phyloP scores from a whole-genome alignment of 2,888 invertebrate species.

The Desoria tigrina region DNA sequence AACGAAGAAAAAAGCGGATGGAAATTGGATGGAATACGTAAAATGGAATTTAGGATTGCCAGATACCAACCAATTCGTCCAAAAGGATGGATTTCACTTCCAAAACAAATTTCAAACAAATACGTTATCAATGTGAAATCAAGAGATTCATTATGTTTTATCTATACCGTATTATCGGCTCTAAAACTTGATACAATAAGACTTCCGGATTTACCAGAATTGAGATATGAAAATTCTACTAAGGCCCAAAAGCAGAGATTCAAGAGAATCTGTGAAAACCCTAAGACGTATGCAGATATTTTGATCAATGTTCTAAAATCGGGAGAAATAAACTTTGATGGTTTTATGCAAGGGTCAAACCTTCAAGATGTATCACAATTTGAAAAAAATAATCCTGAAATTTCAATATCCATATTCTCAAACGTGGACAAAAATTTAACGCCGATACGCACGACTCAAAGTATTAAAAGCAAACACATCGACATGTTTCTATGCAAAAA shows the following conservation, averaged over 20 bases:
- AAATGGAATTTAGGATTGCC: neutral
- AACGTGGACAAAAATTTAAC: neutral
- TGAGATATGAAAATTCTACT: neutral
- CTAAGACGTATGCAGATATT: neutral
- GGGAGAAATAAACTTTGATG: neutral
- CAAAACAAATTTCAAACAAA: neutral
- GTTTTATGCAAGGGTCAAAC: neutral
- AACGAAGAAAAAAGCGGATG: neutral
- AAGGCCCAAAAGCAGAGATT: neutral
- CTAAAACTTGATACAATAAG: neutral
- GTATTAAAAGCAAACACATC: neutral
- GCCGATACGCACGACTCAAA: neutral
- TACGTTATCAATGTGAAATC: neutral
- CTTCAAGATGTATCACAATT: neutral
- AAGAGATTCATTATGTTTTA: neutral
- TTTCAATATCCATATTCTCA: neutral
- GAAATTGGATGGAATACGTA: neutral
- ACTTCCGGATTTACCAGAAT: neutral
- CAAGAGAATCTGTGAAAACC: conserved; percentile 3
- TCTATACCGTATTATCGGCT: neutral
- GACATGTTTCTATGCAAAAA: neutral
- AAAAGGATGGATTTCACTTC: neutral
- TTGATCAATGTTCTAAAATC: neutral
- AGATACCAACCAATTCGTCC: neutral
- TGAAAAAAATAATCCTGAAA: neutral